Evolutionary conservation across 2,797 vertebrate species (phyloP), one percentile per base, ranked within the genome.

Genomic region (Melanogrammus aeglefinus): DNA sequence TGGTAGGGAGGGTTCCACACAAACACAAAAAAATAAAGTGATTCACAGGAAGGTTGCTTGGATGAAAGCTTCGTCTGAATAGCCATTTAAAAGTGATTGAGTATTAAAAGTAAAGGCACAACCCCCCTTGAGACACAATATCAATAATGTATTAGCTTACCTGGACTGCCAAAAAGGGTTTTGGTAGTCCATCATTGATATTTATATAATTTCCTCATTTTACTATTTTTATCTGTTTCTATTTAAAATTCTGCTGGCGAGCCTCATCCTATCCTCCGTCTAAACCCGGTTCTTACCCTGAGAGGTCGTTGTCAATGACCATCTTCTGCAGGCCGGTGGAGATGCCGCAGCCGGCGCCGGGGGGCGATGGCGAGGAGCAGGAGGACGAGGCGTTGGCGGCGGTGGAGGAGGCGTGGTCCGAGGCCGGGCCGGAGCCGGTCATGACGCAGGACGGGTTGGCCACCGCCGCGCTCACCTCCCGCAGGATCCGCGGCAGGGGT

Each of bases 271-370:
- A 21, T 21, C 18, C 21, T 6, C 2, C 2, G 9, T 70, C 3
- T n/a, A 70, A 70, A 35, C 29, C 24, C 70, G 7, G 70, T 16
- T 47, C 94, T 95, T 94, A 99, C 98, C 97, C 97, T 81, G 98
- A 94, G 16, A 99, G 91, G 78, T 99, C 98, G 3, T 94, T 99
- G 89, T 99, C 98, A 16, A 99, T 98, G 88, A 96, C 96, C 97
- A 99, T 98, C 94, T 99, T 99, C 92, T 98, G 97, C 44, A 99
- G 93, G 74, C 98, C 96, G 0, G 94, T 93, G 0, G 97, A 98
- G 92, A 99, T 96, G 92, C 96, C 96, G 84, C 94, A 94, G 87
- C 95, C 82, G 0, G 97, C 92, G 1, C 96, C 92, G 7, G 87
- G 94, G 0, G 96, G 95, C 0, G 97, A 63, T 21, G 57, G 57